Evolutionary conservation across 2,113 vertebrate genomes (phyloP), one percentile per base, ranked within the genome.

Genomic region (Acanthisitta chloris): DNA sequence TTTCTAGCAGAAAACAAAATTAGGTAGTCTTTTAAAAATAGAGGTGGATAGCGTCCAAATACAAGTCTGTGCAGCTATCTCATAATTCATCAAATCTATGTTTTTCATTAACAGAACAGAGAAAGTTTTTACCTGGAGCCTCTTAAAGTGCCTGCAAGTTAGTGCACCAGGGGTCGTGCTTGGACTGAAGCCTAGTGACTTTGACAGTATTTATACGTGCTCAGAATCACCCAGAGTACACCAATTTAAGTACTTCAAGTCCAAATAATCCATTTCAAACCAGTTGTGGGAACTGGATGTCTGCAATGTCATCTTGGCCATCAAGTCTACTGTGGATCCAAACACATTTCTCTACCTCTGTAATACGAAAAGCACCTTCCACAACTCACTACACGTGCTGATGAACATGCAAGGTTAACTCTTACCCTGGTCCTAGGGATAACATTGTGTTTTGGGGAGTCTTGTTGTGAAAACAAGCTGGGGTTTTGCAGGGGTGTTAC

Each of bases 1-100:
- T 77, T 88, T 89, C 61, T 70, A 93, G 34, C 4, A 6, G 78
- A 66, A 91, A 97, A 86, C 73, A 91, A 62, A 94, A 95, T 89
- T 81, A 84, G 61, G 34, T 38, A 87, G 84, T 62, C 42, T 72
- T 92, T 92, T 64, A 36, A 88, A 90, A 96, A 77, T 17, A 89
- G 65, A 82, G 48, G 74, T 89, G 43, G 92, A 84, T 59, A 25
- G 85, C 87, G 25, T 74, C 78, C 73, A 92, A 95, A 74, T 14
- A 43, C 45, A 87, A 74, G 70, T 67, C 82, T 64, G 12, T 55
- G 66, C 70, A 86, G 79, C 82, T 59, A 45, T 62, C 51, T 88
- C 82, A 14, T 65, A 74, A 64, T 87, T n/a, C 66, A 90, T 62
- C 28, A 78, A 82, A 88, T 48, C 85, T 46, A 51, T 64, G 59